Conservation (phyloP, 2,797 vertebrate genomes). For the Gambusia yucatana region DNA sequence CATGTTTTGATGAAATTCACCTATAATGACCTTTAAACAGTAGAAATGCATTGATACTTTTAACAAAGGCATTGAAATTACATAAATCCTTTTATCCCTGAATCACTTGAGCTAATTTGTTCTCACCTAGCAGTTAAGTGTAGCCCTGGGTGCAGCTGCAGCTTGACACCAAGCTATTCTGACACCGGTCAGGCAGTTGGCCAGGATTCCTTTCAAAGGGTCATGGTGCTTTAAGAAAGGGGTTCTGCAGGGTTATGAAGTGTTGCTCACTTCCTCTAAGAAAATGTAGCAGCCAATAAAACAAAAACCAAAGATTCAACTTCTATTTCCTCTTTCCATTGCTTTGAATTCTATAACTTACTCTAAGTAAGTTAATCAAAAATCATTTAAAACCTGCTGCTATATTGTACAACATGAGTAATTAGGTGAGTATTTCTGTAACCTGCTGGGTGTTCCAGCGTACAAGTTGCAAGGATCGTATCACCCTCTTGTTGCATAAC, state of each 20-base stretch:
- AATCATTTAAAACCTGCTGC: neutral
- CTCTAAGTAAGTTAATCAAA: neutral
- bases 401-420: conserved; percentile 1
- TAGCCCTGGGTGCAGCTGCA: conserved; percentile 49
- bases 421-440: conserved; percentile 21
- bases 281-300: conserved; percentile 9
- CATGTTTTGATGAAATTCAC: conserved; percentile 10
- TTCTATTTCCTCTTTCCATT: neutral
- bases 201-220: conserved; percentile 47
- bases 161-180: conserved; percentile 64
- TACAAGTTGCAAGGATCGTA: conserved; percentile 28
- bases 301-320: conserved; percentile 7
- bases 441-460: conserved; percentile 11
- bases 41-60: neutral
- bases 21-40: neutral
- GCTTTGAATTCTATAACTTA: neutral
- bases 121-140: conserved; percentile 8
- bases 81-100: conserved; percentile 14
- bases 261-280: conserved; percentile 38
- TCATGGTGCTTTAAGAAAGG: conserved; percentile 51
- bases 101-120: conserved; percentile 14
- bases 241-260: conserved; percentile 25
- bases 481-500: conserved; percentile 66
- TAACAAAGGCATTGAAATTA: conserved; percentile 11
- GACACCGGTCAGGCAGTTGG: conserved; percentile 62